phyloP scores from a whole-genome alignment of 2,113 vertebrate species.

The Malurus melanocephalus region DNA sequence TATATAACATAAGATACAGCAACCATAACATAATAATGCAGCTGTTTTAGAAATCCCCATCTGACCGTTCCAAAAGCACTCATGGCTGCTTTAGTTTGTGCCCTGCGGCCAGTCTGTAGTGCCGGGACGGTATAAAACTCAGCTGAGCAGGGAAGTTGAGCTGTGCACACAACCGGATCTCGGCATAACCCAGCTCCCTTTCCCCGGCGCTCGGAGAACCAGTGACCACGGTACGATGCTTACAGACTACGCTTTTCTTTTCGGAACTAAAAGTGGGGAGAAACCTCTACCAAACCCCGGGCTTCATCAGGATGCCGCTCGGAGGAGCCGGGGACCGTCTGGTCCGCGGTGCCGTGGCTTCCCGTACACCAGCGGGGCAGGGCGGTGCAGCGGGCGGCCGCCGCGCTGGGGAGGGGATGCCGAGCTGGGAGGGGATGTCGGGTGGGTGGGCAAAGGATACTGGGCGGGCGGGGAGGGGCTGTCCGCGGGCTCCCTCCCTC shows the following conservation, averaged over 20 bases:
- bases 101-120: fast-evolving
- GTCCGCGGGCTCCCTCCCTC: too few relatives aligned
- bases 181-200: background rate
- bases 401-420: background rate
- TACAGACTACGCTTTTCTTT: background rate
- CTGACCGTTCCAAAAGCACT: background rate
- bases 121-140: fast-evolving
- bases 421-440: background rate
- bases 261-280: fast-evolving
- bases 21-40: background rate
- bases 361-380: background rate
- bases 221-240: fast-evolving
- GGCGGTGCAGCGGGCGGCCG: background rate
- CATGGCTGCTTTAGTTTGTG: background rate
- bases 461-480: background rate
- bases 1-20: background rate
- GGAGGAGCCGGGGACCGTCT: fast-evolving
- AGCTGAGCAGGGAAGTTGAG: fast-evolving
- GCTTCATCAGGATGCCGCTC: fast-evolving
- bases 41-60: background rate
- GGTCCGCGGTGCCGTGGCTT: fast-evolving
- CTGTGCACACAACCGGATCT: fast-evolving
- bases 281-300: fast-evolving
- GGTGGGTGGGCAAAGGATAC: background rate
- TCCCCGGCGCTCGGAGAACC: background rate